Base-by-base conservation (phyloP, 2,797 vertebrate species). In the Leptoclinus maculatus region DNA sequence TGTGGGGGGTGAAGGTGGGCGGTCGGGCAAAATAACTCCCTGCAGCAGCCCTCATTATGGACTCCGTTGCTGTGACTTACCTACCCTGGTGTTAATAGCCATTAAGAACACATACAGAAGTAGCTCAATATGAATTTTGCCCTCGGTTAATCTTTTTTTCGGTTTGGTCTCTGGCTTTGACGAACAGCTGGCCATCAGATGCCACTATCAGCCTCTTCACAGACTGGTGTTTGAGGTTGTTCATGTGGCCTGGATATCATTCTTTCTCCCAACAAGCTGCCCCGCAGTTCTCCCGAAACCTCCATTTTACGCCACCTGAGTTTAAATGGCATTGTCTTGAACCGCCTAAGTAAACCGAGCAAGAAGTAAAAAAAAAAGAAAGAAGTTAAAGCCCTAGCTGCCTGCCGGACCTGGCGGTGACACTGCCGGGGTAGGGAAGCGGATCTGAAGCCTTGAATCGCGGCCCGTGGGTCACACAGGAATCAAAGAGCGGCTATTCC, bases 401-500 rank as follows among this genome's bases (percentile, higher is more conserved):
- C 29, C 29, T 29, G 29, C 29, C 29, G 25, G 69, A 79, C 76
- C 74, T 56, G 71, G 67, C 1, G 13, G 63, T 79, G 69, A 80
- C 79, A 43, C 70, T 16, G 76, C 13, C 8, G 74, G 68, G 68
- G 72, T n/a, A 6, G 79, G 65, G 43, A 66, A 51, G 71, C 6
- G 3, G 75, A 82, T 77, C 76, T 11, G 23, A 29, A 65, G 74
- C 68, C 65, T 53, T 8, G 58, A 66, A 53, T 39, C 0, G 13
- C 34, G 8, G 29, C 67, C 84, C 67, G 51, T 19, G 71, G 82
- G 84, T 84, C 82, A 75, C 57, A 1, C 39, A 51, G 60, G 76
- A 86, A 86, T 56, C 85, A 87, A 76, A 88, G 83, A 74, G 66
- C 36, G 14, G 67, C 71, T 78, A 73, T 79, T 89, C 76, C 68